phyloP scores from a whole-genome alignment of 1,140 invertebrate species.

The Protaetia brevitarsis region DNA sequence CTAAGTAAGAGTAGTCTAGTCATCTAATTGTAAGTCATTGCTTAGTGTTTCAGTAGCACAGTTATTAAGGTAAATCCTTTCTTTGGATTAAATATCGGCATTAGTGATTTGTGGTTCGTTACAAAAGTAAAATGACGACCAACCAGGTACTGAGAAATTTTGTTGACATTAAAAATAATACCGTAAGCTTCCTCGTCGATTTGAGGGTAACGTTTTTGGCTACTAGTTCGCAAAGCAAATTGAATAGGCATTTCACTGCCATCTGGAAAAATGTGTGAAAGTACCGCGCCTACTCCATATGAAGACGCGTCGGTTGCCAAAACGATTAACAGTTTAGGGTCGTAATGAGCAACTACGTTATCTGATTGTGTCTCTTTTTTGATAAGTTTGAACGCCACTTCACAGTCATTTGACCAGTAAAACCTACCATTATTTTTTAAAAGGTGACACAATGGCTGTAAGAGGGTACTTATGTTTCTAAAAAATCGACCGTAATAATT shows the following conservation, averaged over 20 bases:
- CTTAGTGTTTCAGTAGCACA: slow-evolving; percentile 43
- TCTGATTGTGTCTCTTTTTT: too few species aligned
- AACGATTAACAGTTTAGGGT: too few species aligned
- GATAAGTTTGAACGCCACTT: slow-evolving; percentile 33
- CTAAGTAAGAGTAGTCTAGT: slow-evolving; percentile 44
- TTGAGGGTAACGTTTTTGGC: too few species aligned
- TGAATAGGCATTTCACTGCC: slow-evolving; percentile 49
- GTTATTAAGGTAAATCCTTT: slow-evolving; percentile 34
- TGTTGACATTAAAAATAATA: slow-evolving; percentile 47
- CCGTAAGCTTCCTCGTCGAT: too few species aligned
- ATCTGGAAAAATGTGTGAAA: too few species aligned
- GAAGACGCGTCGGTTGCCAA: too few species aligned
- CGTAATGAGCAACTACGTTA: too few species aligned
- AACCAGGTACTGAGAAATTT: slow-evolving; percentile 55
- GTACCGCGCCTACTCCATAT: too few species aligned
- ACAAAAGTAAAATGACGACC: slow-evolving; percentile 46
- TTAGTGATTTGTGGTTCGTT: neutral
- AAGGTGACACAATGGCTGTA: slow-evolving; percentile 34
- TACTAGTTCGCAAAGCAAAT: slow-evolving; percentile 52
- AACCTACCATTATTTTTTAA: slow-evolving; percentile 33
- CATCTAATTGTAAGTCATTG: slow-evolving; percentile 23
- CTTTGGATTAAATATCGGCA: neutral
- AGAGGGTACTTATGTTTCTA: slow-evolving; percentile 28
- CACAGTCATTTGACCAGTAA: slow-evolving; percentile 33
- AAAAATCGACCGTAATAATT: slow-evolving; percentile 49